phyloP scores from a whole-genome alignment of 2,797 vertebrate species.

The Phalloptychus januarius region DNA sequence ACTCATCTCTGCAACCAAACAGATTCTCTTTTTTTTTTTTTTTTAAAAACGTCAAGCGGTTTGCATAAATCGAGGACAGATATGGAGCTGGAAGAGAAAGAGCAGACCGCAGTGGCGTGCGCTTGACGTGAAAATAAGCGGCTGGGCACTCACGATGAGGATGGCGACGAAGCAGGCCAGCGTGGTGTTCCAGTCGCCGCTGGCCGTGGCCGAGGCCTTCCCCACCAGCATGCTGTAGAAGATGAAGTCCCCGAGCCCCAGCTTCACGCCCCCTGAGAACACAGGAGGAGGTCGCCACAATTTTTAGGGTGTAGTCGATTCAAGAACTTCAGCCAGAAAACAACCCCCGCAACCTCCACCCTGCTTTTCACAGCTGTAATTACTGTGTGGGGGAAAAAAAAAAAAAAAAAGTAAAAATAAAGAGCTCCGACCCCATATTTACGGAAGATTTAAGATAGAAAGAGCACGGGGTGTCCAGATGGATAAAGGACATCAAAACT shows the following conservation, averaged over 20 bases:
- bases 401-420: conserved; percentile 25
- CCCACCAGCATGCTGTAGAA: conserved; percentile 99
- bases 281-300: conserved; percentile 56
- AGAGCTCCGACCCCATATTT: conserved; percentile 52
- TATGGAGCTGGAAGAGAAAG: neutral
- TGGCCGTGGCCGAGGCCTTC: conserved; percentile 96
- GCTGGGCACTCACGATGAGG: conserved; percentile 91
- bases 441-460: conserved; percentile 33
- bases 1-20: neutral
- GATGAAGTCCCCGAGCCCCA: conserved; percentile 98
- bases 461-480: conserved; percentile 11
- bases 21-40: neutral
- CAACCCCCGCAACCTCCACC: neutral
- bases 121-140: conserved; percentile 3
- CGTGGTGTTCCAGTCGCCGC: conserved; percentile 98
- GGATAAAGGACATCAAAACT: conserved; percentile 44
- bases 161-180: conserved; percentile 98
- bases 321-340: conserved; percentile 11
- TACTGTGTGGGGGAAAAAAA: conserved; percentile 30
- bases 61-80: conserved; percentile 7
- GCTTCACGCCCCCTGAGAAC: conserved; percentile 93
- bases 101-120: conserved; percentile 19
- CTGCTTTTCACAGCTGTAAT: conserved; percentile 59
- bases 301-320: conserved; percentile 61
- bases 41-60: conserved; percentile 22